Evolutionary conservation across 2,888 invertebrate genomes (phyloP).

Genomic region (Heterodera filipjevi): DNA sequence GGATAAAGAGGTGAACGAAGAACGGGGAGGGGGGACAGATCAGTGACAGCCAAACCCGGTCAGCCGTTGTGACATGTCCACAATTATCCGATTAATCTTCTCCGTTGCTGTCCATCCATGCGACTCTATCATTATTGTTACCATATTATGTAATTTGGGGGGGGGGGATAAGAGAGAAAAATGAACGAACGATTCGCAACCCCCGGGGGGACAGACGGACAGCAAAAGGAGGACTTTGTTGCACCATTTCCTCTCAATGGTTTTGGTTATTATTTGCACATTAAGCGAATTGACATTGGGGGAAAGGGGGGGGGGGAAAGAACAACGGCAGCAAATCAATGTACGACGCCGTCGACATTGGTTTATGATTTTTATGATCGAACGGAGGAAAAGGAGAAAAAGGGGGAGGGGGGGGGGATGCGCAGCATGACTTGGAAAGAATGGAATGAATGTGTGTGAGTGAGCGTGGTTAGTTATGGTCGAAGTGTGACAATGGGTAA

Average conservation of each 20-base stretch:
- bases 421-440: neutral
- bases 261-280: neutral
- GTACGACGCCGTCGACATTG: neutral
- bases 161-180: no score
- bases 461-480: neutral
- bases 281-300: neutral
- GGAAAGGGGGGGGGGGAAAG: neutral
- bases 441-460: neutral
- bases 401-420: neutral
- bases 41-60: neutral
- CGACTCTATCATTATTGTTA: no score
- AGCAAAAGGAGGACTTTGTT: no score
- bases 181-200: no score
- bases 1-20: neutral
- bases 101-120: no score
- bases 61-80: neutral
- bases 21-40: neutral
- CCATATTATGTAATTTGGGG: no score
- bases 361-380: constrained; percentile 5
- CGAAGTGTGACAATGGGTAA: neutral
- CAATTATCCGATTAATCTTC: neutral
- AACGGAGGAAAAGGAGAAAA: neutral
- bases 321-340: neutral
- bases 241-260: neutral
- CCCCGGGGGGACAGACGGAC: neutral